Conservation (phyloP, 2,113 vertebrate species). For the Mobula birostris region DNA sequence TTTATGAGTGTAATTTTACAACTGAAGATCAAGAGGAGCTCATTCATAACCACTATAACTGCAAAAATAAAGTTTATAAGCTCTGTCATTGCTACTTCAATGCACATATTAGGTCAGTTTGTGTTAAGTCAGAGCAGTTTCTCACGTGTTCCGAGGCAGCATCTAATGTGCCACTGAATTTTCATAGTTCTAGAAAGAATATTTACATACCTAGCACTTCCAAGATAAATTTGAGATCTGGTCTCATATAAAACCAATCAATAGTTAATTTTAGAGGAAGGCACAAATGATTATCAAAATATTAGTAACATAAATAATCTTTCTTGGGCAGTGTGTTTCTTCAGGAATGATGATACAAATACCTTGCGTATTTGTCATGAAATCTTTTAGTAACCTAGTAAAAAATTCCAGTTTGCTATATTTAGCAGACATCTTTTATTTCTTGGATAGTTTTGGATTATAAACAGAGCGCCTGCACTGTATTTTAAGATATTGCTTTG, state of each 20-base stretch:
- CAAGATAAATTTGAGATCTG: neutral
- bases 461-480: neutral
- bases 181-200: neutral
- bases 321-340: neutral
- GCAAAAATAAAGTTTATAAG: neutral
- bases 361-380: neutral
- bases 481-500: neutral
- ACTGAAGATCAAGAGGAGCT: no score
- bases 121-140: neutral
- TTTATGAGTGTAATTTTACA: no score
- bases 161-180: no score
- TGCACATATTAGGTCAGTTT: neutral
- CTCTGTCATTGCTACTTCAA: neutral
- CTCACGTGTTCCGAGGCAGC: no score
- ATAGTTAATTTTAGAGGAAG: neutral
- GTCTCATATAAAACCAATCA: neutral
- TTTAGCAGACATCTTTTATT: neutral
- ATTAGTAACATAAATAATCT: neutral
- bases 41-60: neutral
- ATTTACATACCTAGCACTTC: neutral
- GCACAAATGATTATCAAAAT: neutral
- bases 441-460: neutral
- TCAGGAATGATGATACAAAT: neutral
- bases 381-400: neutral
- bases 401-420: neutral